Evolutionary conservation across 1,140 invertebrate genomes (phyloP).

Genomic region (Macrobrachium rosenbergii): DNA sequence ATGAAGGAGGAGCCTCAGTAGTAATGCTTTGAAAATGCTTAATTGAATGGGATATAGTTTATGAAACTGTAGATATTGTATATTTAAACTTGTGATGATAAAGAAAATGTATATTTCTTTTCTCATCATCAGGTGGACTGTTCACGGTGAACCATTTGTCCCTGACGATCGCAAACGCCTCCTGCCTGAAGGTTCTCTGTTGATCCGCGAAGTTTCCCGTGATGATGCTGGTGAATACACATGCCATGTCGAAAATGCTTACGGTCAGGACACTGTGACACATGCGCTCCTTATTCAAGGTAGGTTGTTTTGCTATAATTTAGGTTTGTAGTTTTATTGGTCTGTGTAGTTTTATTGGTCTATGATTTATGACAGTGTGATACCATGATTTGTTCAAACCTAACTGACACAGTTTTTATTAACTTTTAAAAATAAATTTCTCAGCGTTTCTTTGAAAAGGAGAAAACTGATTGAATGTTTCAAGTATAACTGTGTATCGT

Average conservation of each 20-base stretch:
- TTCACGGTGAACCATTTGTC: constrained; percentile 75
- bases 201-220: constrained; percentile 89
- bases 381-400: too few species aligned
- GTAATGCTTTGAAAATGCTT: constrained; percentile 59
- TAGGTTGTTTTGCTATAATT: not conserved
- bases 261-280: constrained; percentile 91
- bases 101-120: not conserved
- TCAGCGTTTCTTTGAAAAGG: too few species aligned
- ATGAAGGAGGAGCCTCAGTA: too few species aligned
- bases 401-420: too few species aligned
- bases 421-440: too few species aligned
- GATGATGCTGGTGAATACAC: constrained; percentile 87
- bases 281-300: constrained; percentile 89
- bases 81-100: not conserved
- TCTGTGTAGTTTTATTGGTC: not conserved
- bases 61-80: too few species aligned
- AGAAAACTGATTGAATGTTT: too few species aligned
- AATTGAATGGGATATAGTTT: constrained; percentile 74
- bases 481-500: too few species aligned
- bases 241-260: constrained; percentile 93
- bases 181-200: constrained; percentile 88
- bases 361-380: too few species aligned
- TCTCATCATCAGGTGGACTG: constrained; percentile 51
- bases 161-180: constrained; percentile 84
- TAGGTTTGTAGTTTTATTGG: not conserved